Conservation (phyloP, 2,797 vertebrate genomes). For the Dryobates pubescens region DNA sequence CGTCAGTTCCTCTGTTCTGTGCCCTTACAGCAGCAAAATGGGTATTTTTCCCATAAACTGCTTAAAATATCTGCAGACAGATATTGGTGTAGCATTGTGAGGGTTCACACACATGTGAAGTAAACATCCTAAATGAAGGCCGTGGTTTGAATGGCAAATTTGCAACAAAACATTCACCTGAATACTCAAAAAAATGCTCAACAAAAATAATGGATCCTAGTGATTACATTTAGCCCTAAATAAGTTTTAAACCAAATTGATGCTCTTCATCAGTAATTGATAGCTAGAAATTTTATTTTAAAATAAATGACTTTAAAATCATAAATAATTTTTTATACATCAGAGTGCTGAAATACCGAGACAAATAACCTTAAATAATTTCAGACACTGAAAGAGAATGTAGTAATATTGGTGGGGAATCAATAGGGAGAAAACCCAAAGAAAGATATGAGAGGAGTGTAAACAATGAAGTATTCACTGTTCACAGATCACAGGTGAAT, state of each 20-base stretch:
- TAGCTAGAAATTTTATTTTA: not conserved
- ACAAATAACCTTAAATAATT: too few relatives aligned
- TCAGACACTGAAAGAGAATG: too few relatives aligned
- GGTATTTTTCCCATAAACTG: not conserved
- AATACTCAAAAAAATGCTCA: not conserved
- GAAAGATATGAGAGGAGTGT: too few relatives aligned
- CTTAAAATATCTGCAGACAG: not conserved
- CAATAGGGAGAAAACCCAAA: too few relatives aligned
- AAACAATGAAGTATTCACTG: too few relatives aligned
- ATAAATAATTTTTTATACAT: too few relatives aligned
- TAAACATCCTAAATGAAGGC: not conserved
- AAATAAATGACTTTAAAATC: too few relatives aligned
- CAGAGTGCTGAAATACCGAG: too few relatives aligned
- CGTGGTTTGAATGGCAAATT: not conserved
- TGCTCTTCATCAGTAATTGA: not conserved
- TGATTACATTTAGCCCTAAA: not conserved
- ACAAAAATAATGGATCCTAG: not conserved
- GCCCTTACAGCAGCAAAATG: not conserved
- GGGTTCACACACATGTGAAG: not conserved
- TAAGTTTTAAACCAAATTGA: not conserved
- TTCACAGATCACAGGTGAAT: too few relatives aligned
- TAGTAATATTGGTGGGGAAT: too few relatives aligned
- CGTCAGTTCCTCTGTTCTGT: not conserved
- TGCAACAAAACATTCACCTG: not conserved
- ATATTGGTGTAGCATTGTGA: not conserved